Conservation (phyloP, 2,888 invertebrate species). For the Pyrgus malvae region DNA sequence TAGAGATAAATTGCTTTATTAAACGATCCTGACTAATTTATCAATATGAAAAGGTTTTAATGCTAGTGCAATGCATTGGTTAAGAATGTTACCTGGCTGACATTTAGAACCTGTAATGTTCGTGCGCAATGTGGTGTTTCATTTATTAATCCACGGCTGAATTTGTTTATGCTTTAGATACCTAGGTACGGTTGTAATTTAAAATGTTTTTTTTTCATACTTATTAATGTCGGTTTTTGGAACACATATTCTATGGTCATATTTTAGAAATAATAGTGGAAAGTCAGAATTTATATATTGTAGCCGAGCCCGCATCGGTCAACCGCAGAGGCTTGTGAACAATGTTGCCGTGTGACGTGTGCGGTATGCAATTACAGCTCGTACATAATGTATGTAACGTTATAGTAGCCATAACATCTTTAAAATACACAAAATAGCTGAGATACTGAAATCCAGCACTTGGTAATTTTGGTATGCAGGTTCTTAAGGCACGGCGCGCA, state of each 20-base stretch:
- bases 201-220: no score
- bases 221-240: no score
- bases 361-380: constrained; percentile 39
- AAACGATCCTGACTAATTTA: no score
- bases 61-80: not conserved
- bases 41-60: not conserved
- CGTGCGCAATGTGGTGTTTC: no score
- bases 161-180: no score
- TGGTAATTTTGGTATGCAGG: no score
- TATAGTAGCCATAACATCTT: not conserved
- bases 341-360: constrained; percentile 38
- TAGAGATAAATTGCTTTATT: no score
- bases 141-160: not conserved
- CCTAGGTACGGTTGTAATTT: no score
- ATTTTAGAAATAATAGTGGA: not conserved
- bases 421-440: no score
- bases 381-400: not conserved
- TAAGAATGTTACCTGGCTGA: not conserved
- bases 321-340: constrained; percentile 45
- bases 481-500: no score
- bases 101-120: not conserved
- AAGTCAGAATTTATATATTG: not conserved
- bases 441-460: no score
- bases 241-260: not conserved
- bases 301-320: constrained; percentile 59